Percentiles rank a stretch among this genome's conserved stretches.
Evolutionary conservation across 2,888 invertebrate genomes (phyloP).

Genomic region (Amphipoea lucens): DNA sequence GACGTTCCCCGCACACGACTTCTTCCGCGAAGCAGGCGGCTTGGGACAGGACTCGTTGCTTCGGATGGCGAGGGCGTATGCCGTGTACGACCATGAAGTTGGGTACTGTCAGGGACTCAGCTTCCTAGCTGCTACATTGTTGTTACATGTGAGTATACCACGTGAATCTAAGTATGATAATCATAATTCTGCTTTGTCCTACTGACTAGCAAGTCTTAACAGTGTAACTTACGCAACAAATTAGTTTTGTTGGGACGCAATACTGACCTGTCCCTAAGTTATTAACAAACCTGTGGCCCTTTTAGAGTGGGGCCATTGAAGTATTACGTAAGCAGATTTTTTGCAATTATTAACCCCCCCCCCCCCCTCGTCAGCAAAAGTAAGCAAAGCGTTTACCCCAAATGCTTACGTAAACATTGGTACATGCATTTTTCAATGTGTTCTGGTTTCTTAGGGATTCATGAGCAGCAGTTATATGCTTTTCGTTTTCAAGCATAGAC

Average conservation of each 20-base stretch:
- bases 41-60: conserved; percentile 98
- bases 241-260: not conserved
- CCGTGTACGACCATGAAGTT: conserved; percentile 98
- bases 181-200: not conserved
- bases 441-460: too few relatives aligned
- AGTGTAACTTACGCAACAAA: not conserved
- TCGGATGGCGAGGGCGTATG: conserved; percentile 99
- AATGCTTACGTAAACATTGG: too few relatives aligned
- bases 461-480: too few relatives aligned
- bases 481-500: too few relatives aligned
- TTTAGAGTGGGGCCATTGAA: too few relatives aligned
- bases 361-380: too few relatives aligned
- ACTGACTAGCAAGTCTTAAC: not conserved
- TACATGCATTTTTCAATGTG: too few relatives aligned
- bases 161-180: too few relatives aligned
- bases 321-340: too few relatives aligned
- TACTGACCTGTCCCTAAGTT: not conserved
- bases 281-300: not conserved
- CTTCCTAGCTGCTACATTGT: conserved; percentile 98
- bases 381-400: too few relatives aligned
- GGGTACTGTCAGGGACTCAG: conserved; percentile 99
- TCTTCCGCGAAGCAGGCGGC: conserved; percentile 98
- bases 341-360: too few relatives aligned
- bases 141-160: conserved; percentile 95
- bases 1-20: conserved; percentile 99